A percentile compares a stretch with the other conserved stretches of the same genome.
Conservation (phyloP, 2,888 invertebrate genomes). For the Lissocephala sabroskyi region DNA sequence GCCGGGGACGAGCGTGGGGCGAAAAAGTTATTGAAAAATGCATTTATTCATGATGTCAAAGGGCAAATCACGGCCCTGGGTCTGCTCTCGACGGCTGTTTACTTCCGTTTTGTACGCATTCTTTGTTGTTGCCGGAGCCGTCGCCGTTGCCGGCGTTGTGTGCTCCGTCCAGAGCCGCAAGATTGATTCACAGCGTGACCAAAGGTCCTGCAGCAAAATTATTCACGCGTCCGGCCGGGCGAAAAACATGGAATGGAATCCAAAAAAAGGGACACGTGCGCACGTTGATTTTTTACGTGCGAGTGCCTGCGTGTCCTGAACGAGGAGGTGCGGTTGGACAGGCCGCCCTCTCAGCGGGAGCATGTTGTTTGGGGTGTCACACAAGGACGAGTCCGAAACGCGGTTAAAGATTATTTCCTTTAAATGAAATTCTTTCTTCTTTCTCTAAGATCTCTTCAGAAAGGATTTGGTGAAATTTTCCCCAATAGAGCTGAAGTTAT, state of each 20-base stretch:
- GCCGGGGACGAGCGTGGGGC: not conserved
- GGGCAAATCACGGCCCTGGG: slow-evolving; percentile 7
- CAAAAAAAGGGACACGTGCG: slow-evolving; percentile 49
- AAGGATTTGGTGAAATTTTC: too few relatives aligned
- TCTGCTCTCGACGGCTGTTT: slow-evolving; percentile 23
- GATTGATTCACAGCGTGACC: slow-evolving; percentile 65
- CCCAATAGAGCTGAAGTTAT: too few relatives aligned
- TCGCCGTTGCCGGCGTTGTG: too few relatives aligned
- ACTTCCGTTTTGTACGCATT: slow-evolving; percentile 19
- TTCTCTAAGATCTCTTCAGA: too few relatives aligned
- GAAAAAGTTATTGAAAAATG: slow-evolving; percentile 34
- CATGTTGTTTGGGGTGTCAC: slow-evolving; percentile 3
- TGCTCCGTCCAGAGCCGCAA: slow-evolving; percentile 33
- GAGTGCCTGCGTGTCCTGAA: too few relatives aligned
- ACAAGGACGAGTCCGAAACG: slow-evolving; percentile 13
- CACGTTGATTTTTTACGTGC: slow-evolving; percentile 7
- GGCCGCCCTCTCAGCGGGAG: slow-evolving; percentile 3
- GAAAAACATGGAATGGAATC: slow-evolving; percentile 27
- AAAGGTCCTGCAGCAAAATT: slow-evolving; percentile 58
- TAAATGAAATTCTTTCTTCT: too few relatives aligned
- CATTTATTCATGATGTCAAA: slow-evolving; percentile 19
- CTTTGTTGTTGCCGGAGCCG: too few relatives aligned
- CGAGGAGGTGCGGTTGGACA: slow-evolving; percentile 9
- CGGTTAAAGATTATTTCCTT: slow-evolving; percentile 22
- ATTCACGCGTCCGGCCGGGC: slow-evolving; percentile 57